Evolutionary conservation across 2,797 vertebrate genomes (phyloP).

Genomic region (Tenualosa ilisha): DNA sequence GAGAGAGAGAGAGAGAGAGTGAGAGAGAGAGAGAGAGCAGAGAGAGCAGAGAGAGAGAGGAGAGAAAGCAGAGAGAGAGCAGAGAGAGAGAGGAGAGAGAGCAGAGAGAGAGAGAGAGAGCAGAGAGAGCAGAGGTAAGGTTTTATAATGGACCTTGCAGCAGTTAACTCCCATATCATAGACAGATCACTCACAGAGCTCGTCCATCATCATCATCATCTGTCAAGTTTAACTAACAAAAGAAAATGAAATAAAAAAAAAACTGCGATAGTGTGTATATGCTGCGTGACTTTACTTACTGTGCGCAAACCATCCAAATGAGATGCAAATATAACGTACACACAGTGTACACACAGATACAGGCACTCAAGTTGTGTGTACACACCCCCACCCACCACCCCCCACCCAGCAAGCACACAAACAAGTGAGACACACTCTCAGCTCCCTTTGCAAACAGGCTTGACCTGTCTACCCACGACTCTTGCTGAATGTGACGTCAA

Average conservation of each 20-base stretch:
- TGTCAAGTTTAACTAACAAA: not conserved
- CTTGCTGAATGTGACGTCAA: no score
- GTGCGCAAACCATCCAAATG: not conserved
- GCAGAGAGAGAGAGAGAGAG: not conserved
- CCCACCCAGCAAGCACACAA: no score
- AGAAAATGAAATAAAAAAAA: not conserved
- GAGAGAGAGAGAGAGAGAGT: not conserved
- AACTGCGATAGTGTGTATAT: not conserved
- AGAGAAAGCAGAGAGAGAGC: not conserved
- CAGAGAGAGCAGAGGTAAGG: not conserved
- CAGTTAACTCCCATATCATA: not conserved
- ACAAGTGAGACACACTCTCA: not conserved
- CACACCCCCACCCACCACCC: no score
- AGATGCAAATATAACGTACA: not conserved
- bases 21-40: not conserved
- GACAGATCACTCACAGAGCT: not conserved
- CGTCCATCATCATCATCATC: not conserved
- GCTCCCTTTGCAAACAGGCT: conserved; percentile 9
- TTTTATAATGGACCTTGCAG: not conserved
- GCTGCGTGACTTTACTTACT: not conserved
- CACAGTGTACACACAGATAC: not conserved
- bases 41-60: not conserved
- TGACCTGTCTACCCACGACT: not conserved
- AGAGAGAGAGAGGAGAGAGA: not conserved
- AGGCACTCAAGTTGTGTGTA: not conserved